Evolutionary conservation across 2,113 vertebrate species (phyloP).

Genomic region (Rhinopomastus cyanomelas): DNA sequence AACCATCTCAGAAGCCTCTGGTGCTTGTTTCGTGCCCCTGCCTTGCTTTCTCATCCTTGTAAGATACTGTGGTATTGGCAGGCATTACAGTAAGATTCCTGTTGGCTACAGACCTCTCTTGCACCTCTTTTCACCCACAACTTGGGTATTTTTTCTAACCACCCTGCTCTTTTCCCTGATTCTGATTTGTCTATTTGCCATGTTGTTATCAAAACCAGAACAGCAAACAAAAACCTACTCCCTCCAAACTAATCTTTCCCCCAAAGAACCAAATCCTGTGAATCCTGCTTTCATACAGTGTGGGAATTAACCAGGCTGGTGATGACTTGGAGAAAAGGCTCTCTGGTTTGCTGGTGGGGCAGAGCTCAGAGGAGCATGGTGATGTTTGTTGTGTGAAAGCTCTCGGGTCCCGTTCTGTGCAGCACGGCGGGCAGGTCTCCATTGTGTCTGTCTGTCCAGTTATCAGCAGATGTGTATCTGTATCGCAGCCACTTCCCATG

Average conservation of each 20-base stretch:
- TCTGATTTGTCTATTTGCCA: not conserved
- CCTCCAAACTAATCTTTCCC: not conserved
- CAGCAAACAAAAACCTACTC: not conserved
- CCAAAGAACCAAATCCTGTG: not conserved
- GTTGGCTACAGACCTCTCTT: not conserved
- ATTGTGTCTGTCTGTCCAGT: fast-evolving
- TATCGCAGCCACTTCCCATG: not conserved
- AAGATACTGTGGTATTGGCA: not conserved
- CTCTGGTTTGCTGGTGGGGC: not conserved
- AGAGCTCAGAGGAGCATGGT: not conserved
- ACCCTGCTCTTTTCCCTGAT: not conserved
- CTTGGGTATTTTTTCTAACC: conserved; percentile 5
- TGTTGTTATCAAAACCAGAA: not conserved
- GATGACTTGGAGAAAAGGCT: not conserved
- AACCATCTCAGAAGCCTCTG: not conserved
- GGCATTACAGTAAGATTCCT: not conserved
- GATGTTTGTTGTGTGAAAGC: not conserved
- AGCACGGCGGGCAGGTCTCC: not conserved
- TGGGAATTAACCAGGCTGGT: not conserved
- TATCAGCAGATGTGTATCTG: not conserved
- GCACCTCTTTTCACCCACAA: not conserved
- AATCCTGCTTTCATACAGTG: not conserved
- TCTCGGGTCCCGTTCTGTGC: not conserved
- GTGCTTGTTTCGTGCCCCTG: not conserved
- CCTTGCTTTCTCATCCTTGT: not conserved